Conservation (phyloP, 2,888 invertebrate genomes). For the Crossocerus cetratus region DNA sequence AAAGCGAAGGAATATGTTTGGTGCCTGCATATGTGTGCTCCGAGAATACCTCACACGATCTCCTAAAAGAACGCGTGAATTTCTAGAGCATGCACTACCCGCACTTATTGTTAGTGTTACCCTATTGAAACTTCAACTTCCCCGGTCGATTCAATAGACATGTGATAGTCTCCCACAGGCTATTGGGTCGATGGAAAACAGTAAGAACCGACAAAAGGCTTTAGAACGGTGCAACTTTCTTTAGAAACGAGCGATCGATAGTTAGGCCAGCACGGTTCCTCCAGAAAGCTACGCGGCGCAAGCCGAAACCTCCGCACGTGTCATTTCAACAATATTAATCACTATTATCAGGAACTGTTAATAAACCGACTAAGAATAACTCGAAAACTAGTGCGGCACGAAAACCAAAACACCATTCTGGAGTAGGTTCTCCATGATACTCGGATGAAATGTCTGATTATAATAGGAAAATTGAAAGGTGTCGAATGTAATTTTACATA, state of each 20-base stretch:
- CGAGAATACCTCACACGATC: too few relatives aligned
- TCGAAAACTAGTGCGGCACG: not conserved
- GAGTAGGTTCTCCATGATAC: too few relatives aligned
- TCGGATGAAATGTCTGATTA: too few relatives aligned
- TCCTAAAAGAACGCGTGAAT: not conserved
- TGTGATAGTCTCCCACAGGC: constrained; percentile 52
- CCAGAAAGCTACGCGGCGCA: not conserved
- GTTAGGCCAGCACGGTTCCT: not conserved
- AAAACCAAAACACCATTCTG: too few relatives aligned
- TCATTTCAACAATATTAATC: not conserved
- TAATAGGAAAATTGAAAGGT: too few relatives aligned
- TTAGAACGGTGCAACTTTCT: constrained; percentile 30
- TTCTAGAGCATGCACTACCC: constrained; percentile 14
- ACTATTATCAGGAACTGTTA: not conserved
- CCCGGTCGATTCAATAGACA: constrained; percentile 46
- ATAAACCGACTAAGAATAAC: not conserved
- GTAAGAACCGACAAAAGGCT: constrained; percentile 9
- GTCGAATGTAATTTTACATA: too few relatives aligned
- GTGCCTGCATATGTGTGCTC: too few relatives aligned
- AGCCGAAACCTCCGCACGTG: not conserved
- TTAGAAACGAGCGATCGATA: constrained; percentile 47
- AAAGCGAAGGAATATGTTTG: too few relatives aligned
- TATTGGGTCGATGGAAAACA: constrained; percentile 3
- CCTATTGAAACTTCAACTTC: constrained; percentile 59
- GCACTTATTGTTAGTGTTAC: constrained; percentile 53